These are phyloP conservation scores for Holothuria leucospilota DNA, from an alignment of 53 echinoderm and acorn worm genomes.

Conservation along the genomic window DNA sequence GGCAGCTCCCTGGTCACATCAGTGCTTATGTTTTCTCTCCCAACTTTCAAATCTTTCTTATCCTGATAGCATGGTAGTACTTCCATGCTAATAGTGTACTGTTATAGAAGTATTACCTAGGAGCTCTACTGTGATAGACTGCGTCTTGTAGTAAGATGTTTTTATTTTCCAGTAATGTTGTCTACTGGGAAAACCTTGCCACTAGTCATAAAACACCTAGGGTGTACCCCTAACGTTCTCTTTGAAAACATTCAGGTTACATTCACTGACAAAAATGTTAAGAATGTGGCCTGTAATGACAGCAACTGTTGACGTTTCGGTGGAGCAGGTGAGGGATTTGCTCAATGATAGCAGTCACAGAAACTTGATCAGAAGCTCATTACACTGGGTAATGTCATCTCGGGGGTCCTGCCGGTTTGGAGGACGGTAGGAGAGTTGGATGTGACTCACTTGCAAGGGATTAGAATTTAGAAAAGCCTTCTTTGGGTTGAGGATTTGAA, in stretches of 20 bases:
- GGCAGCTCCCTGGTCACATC: no score
- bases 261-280: slow-evolving; percentile 1
- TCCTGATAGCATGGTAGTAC: no score
- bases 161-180: no score
- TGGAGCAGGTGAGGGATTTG: slow-evolving; percentile 22
- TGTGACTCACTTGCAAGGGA: slow-evolving; percentile 4
- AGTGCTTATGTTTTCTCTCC: no score
- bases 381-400: not conserved
- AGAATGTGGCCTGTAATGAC: slow-evolving; percentile 4
- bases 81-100: no score
- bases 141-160: no score
- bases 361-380: slow-evolving; percentile 35
- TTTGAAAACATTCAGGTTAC: not conserved
- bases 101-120: no score
- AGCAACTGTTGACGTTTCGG: slow-evolving; percentile 37
- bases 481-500: not conserved
- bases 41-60: no score
- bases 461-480: not conserved
- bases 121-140: no score
- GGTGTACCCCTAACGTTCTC: no score
- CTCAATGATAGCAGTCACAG: not conserved
- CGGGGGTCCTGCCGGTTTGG: not conserved
- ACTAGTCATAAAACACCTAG: no score
- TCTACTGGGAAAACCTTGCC: no score
- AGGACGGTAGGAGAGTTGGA: not conserved